Conservation (phyloP, 92 coral and sea anemone genomes). For the Bergia sp. region DNA sequence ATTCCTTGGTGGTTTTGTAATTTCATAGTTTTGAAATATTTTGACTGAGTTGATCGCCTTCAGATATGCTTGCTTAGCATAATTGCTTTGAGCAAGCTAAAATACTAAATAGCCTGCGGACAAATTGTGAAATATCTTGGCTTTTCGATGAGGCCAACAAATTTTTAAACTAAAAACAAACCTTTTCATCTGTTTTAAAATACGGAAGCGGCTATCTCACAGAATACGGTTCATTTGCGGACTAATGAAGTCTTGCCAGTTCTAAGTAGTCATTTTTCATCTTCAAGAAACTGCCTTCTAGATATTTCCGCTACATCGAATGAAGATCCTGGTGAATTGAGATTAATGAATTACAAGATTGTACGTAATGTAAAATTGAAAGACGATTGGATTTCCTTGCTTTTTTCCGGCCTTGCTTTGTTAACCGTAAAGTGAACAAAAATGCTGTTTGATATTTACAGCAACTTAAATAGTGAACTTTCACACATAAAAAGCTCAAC, state of each 20-base stretch:
- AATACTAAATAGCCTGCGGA: no score
- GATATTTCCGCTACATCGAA: neutral
- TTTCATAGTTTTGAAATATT: neutral
- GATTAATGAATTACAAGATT: neutral
- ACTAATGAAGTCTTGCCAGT: slow-evolving; percentile 5
- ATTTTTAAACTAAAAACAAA: neutral
- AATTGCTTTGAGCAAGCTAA: neutral
- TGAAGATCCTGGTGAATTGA: neutral
- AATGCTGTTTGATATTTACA: neutral
- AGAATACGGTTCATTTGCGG: neutral
- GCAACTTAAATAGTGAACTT: neutral
- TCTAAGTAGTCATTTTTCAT: slow-evolving; percentile 10
- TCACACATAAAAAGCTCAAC: neutral
- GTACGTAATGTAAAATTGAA: neutral
- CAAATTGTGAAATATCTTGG: neutral
- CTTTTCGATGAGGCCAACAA: neutral
- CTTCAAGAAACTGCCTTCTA: neutral
- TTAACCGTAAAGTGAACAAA: neutral
- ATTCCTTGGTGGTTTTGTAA: neutral
- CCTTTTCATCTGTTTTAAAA: neutral
- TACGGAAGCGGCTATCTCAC: neutral
- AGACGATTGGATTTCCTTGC: neutral
- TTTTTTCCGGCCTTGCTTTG: neutral
- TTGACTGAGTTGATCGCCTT: neutral
- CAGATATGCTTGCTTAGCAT: neutral